Evolutionary conservation across 2,797 vertebrate species (phyloP), one percentile per base, ranked within the genome.

Genomic region (Pseudochromis fuscus): DNA sequence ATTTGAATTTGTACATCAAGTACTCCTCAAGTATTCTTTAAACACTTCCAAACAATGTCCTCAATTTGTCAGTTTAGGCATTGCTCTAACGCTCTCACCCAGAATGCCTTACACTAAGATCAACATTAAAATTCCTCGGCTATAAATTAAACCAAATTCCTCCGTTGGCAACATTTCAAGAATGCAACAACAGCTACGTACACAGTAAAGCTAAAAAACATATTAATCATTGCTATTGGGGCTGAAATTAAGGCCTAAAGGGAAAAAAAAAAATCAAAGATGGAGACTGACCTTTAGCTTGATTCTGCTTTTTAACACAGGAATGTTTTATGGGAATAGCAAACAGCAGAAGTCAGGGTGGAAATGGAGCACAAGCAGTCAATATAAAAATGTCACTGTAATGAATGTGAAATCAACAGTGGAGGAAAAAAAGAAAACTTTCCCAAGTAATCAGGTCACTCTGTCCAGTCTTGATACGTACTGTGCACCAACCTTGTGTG

Each of bases 31-130:
- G 76, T 45, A 75, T 82, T 73, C 59, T 69, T 74, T 61, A 81
- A 81, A 83, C 81, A 76, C 58, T 64, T 67, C 46, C 50, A 82
- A 82, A 87, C 81, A 81, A 67, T 51, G 48, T 67, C 78, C 50
- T 65, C 42, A 35, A 42, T 79, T 72, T 73, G 69, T 79, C 58
- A 51, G 16, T 61, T 66, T 35, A 72, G 67, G 48, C 21, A 81
- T 76, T 84, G 28, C 48, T 45, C 63, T 28, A 64, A 53, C 5
- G 27, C 50, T 74, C 19, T 73, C 49, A 61, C 74, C 52, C 33
- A 62, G 53, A 79, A 56, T 33, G 64, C 75, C 48, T 46, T 6
- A 72, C 42, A 61, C 56, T 75, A 82, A 70, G 59, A 78, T 84
- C 76, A 85, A 84, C 78, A 81, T 71, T 25, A 51, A 24, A 53